Evolutionary conservation across 2,113 vertebrate genomes (phyloP).

Genomic region (Parus major): DNA sequence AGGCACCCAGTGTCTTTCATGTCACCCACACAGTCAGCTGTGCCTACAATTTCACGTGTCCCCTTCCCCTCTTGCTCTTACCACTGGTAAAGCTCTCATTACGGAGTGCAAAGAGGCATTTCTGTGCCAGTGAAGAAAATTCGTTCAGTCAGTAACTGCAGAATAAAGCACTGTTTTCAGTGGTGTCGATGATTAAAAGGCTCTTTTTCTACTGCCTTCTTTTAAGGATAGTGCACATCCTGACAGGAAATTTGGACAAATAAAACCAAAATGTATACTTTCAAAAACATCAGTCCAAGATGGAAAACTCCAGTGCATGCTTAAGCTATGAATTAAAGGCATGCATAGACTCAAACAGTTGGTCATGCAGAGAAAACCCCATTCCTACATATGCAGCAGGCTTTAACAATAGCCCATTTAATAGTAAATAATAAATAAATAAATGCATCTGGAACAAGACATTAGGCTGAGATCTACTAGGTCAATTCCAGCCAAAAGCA

Average conservation of each 20-base stretch:
- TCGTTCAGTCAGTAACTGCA: background rate
- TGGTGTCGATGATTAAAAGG: background rate
- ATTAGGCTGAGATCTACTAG: background rate
- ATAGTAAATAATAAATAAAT: background rate
- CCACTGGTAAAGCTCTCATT: accelerated
- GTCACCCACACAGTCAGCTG: background rate
- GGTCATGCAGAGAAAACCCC: background rate
- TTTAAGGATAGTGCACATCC: background rate
- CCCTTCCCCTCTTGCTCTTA: background rate
- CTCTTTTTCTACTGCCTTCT: background rate
- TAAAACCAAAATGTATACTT: background rate
- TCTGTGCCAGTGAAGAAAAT: background rate
- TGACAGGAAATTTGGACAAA: background rate
- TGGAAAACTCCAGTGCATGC: background rate
- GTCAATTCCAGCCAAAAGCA: background rate
- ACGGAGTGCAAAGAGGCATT: background rate
- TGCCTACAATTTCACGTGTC: background rate
- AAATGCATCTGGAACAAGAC: background rate
- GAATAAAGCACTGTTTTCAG: constrained; percentile 17
- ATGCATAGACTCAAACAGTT: background rate
- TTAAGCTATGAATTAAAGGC: background rate
- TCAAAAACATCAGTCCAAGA: background rate
- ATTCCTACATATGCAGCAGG: background rate
- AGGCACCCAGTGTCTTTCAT: background rate
- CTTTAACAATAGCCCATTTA: background rate